Evolutionary conservation across 1,140 invertebrate species (phyloP), one percentile per base, ranked within the genome.

Genomic region (Lordiphosa stackelbergi): DNA sequence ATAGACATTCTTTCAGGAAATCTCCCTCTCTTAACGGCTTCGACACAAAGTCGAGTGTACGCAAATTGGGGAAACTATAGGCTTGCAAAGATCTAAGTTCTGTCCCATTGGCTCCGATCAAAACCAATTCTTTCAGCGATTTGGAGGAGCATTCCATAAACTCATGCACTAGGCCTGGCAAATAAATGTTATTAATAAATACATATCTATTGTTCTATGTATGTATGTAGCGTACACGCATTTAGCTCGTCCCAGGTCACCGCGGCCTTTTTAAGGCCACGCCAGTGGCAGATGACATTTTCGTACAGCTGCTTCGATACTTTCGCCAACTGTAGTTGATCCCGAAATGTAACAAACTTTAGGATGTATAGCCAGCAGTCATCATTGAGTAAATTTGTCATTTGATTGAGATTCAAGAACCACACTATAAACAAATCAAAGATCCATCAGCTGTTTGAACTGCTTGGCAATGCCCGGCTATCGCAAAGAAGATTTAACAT

Each of bases 341-440:
- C 28, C 28, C 28, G 28, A 31, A 31, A 7, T 0, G 57, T 48
- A 5, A 68, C 7, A 41, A 54, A 72, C 13, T 38, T n/a, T 0
- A 77, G 40, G 9, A 77, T 68, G 5, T 47, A 28, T 9, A 72
- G 28, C 58, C 63, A 71, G 16, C 65, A 34, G 12, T 77, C 62
- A 22, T 52, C 60, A 28, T 62, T 64, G 4, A 64, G 28, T 31
- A 31, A 31, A n/a, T 12, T 22, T 38, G 16, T 63, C 41, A 48
- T 63, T 52, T 36, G 3, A 12, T n/a, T 38, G 7, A 5, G 36
- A n/a, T 13, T 8, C 7, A 47, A 28, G 2, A 12, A 35, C 19
- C 31, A 12, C 11, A 35, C 34, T 16, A 42, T 13, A 16, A 31
- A 31, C 8, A 28, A 59, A 59, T 6, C 5, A 38, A 45, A 47